phyloP scores from a whole-genome alignment of 2,888 invertebrate species.

The Stramonita haemastoma region DNA sequence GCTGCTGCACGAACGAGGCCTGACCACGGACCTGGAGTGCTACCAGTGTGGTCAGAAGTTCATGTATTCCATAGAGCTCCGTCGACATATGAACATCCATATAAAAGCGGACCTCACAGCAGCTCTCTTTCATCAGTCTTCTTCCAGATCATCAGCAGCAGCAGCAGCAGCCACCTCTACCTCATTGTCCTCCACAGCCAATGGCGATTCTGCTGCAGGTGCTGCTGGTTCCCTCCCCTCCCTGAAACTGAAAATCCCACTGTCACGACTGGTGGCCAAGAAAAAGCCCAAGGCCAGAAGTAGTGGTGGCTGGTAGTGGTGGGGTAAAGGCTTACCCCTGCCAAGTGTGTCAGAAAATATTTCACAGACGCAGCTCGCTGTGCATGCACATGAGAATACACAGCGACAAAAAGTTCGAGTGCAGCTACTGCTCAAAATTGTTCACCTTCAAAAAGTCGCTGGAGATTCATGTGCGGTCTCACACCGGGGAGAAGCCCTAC shows the following conservation, averaged over 20 bases:
- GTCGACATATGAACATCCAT: conserved; percentile 30
- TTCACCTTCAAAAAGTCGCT: conserved; percentile 39
- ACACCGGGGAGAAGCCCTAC: conserved; percentile 41
- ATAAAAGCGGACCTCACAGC: conserved; percentile 14
- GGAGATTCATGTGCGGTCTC: conserved; percentile 34
- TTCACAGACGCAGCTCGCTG: conserved; percentile 25
- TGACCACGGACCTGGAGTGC: conserved; percentile 28
- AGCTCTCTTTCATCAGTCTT: not conserved
- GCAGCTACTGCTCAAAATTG: conserved; percentile 28
- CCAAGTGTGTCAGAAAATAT: conserved; percentile 24
- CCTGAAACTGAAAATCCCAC: not conserved
- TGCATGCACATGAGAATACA: conserved; percentile 32
- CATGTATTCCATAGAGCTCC: conserved; percentile 33
- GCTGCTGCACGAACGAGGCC: not conserved
- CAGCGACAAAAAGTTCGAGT: conserved; percentile 23
- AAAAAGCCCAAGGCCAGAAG: not conserved
- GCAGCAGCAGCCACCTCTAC: not conserved
- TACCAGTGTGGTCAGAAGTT: conserved; percentile 36
- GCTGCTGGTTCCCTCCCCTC: not conserved
- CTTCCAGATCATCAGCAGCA: not conserved
- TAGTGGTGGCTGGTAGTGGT: not conserved
- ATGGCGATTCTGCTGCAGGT: not conserved
- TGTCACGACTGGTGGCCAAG: not conserved
- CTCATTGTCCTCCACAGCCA: not conserved
- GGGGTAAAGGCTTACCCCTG: conserved; percentile 14